Conservation (phyloP, 2,797 vertebrate genomes). For the Megaceryle alcyon region DNA sequence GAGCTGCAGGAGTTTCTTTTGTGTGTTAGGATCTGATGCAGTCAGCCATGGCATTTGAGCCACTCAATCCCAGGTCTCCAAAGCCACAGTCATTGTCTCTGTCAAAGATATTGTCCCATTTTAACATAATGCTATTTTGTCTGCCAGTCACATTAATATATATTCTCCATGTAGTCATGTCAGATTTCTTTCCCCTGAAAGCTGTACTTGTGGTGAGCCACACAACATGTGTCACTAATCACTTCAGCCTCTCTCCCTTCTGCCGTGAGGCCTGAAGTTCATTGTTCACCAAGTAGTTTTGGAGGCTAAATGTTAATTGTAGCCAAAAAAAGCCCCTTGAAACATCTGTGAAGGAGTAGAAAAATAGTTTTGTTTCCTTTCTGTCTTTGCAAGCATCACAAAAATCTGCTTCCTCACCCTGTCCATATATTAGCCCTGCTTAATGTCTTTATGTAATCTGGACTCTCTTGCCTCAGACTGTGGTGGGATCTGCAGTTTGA, state of each 20-base stretch:
- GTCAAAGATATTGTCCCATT: neutral
- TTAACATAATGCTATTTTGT: neutral
- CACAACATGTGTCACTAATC: fast-evolving
- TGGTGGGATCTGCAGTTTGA: neutral
- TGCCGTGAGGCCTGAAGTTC: neutral
- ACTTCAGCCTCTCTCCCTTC: neutral
- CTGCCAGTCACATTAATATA: neutral
- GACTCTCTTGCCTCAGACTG: neutral
- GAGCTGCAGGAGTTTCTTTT: neutral
- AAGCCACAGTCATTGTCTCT: neutral
- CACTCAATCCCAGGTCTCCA: neutral
- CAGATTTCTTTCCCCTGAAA: neutral
- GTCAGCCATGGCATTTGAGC: neutral
- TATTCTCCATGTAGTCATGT: neutral
- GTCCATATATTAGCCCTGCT: neutral
- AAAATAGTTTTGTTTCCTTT: neutral
- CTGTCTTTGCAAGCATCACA: neutral
- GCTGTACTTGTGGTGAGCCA: neutral
- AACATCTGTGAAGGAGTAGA: neutral
- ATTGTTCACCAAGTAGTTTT: neutral
- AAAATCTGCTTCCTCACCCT: neutral
- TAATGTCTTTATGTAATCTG: no score
- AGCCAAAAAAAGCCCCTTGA: neutral
- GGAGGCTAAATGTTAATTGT: neutral
- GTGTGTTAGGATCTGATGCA: neutral